phyloP scores from a whole-genome alignment of 2,113 vertebrate species.

The Gnathonemus echidnorhynchus region DNA sequence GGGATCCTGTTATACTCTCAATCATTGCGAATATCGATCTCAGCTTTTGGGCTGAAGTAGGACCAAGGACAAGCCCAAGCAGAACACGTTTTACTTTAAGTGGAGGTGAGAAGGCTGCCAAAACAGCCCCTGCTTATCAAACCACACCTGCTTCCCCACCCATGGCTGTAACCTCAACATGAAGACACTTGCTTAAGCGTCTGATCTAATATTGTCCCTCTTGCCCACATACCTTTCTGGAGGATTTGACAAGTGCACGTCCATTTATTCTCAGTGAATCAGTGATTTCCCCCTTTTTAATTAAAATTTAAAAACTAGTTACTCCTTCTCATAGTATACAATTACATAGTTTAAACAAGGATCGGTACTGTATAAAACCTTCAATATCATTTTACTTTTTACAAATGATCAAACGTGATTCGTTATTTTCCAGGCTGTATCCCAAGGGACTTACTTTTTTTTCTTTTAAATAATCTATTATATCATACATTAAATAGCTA shows the following conservation, averaged over 20 bases:
- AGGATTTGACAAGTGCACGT: not conserved
- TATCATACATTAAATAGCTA: not conserved
- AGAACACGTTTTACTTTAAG: not conserved
- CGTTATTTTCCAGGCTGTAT: not conserved
- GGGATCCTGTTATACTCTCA: not conserved
- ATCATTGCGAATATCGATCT: not conserved
- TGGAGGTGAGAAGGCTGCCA: not conserved
- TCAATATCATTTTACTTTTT: not conserved
- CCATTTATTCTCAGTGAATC: not conserved
- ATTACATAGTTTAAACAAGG: not conserved
- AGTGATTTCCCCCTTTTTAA: not conserved
- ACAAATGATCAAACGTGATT: not conserved
- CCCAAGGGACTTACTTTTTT: not conserved
- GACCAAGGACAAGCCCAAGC: not conserved
- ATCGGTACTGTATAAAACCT: not conserved
- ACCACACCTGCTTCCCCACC: not conserved
- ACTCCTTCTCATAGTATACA: not conserved
- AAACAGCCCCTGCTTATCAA: conserved; percentile 11
- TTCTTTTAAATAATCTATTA: not conserved
- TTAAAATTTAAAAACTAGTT: not conserved
- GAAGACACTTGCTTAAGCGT: not conserved
- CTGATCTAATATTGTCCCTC: not conserved
- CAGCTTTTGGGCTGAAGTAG: not conserved
- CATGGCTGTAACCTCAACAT: not conserved
- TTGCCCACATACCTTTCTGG: not conserved